Percentiles rank a stretch among this genome's conserved stretches.
Evolutionary conservation across 2,113 vertebrate species (phyloP).

Genomic region (Monopterus albus): DNA sequence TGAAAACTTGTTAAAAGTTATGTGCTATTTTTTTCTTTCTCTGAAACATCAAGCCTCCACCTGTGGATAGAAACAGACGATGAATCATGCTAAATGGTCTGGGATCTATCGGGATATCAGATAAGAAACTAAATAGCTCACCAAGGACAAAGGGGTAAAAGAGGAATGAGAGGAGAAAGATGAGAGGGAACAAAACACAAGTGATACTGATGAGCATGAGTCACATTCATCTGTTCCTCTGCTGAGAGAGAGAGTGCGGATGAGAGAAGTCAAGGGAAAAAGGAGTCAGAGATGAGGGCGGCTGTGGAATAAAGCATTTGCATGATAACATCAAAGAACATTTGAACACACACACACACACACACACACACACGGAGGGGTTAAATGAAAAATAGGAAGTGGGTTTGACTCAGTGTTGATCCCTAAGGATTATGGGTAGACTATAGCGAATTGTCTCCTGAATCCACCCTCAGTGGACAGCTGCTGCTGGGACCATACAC

Average conservation of each 20-base stretch:
- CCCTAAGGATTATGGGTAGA: constrained; percentile 71
- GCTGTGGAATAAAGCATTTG: constrained; percentile 53
- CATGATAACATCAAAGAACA: constrained; percentile 67
- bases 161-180: constrained; percentile 41
- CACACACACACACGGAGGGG: constrained; percentile 27
- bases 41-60: background rate
- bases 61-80: constrained; percentile 18
- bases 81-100: constrained; percentile 27
- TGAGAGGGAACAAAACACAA: constrained; percentile 26
- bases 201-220: constrained; percentile 46
- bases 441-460: constrained; percentile 62
- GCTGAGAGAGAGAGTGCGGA: constrained; percentile 14
- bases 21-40: background rate
- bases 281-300: constrained; percentile 45
- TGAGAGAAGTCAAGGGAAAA: constrained; percentile 13
- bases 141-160: constrained; percentile 46
- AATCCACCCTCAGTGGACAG: constrained; percentile 47
- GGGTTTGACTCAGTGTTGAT: constrained; percentile 66
- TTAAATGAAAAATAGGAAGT: constrained; percentile 66
- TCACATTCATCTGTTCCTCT: constrained; percentile 51
- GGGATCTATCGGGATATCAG: constrained; percentile 36
- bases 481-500: constrained; percentile 36
- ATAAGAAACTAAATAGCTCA: constrained; percentile 45
- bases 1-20: background rate
- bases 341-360: constrained; percentile 28